Evolutionary conservation across 2,888 invertebrate genomes (phyloP).

Genomic region (Pseudeuparius sepicola): DNA sequence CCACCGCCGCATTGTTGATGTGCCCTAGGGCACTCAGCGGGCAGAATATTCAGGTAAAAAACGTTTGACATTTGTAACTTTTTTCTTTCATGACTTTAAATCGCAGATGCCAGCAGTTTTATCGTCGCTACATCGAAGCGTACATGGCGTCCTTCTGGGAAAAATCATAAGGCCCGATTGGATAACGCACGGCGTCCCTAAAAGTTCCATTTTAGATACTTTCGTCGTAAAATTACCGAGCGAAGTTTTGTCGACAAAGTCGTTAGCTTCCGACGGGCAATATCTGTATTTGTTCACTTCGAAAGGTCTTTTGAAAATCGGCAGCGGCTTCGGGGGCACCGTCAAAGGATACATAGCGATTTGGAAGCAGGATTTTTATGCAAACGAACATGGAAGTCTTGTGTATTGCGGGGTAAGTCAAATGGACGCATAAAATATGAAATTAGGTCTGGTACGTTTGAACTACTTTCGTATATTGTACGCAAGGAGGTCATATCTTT

Average conservation of each 20-base stretch:
- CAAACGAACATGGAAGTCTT: constrained; percentile 74
- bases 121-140: constrained; percentile 76
- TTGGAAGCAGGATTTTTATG: constrained; percentile 73
- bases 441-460: too few relatives aligned
- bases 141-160: constrained; percentile 79
- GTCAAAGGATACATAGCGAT: constrained; percentile 83
- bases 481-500: too few relatives aligned
- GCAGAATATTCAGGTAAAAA: constrained; percentile 67
- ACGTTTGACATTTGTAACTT: constrained; percentile 10
- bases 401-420: constrained; percentile 75
- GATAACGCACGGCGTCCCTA: constrained; percentile 79
- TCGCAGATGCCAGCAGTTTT: constrained; percentile 72
- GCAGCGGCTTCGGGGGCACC: constrained; percentile 90
- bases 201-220: constrained; percentile 60
- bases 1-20: constrained; percentile 81
- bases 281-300: constrained; percentile 80
- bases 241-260: constrained; percentile 44
- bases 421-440: too few relatives aligned
- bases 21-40: constrained; percentile 65
- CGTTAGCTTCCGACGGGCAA: constrained; percentile 82
- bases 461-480: too few relatives aligned
- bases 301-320: constrained; percentile 82
- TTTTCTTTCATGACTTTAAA: constrained; percentile 16
- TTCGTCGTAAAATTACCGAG: constrained; percentile 47
- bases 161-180: constrained; percentile 78